Evolutionary conservation across 1,140 invertebrate genomes (phyloP).

Genomic region (Penaeus indicus): DNA sequence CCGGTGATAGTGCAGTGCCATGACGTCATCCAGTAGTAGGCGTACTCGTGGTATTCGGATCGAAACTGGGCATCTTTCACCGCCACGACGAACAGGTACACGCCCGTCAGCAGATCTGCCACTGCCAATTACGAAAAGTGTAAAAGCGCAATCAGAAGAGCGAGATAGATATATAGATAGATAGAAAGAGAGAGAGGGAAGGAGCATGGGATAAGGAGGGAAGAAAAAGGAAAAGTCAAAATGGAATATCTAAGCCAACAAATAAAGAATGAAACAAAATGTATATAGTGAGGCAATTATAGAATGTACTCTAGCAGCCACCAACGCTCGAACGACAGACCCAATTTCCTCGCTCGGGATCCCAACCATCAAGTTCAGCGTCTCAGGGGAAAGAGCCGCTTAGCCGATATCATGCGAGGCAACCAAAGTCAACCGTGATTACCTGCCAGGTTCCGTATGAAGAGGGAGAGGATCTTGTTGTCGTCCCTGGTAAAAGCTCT

Average conservation of each 20-base stretch:
- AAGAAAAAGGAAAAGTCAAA: too few relatives aligned
- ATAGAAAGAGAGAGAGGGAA: neutral
- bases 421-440: neutral
- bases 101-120: constrained; percentile 44
- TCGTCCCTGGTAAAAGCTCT: constrained; percentile 43
- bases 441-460: constrained; percentile 55
- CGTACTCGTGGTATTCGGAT: constrained; percentile 33
- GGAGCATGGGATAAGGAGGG: neutral
- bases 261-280: too few relatives aligned
- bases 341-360: too few relatives aligned
- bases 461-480: constrained; percentile 56
- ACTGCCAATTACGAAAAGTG: neutral
- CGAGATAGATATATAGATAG: neutral
- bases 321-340: too few relatives aligned
- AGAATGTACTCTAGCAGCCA: too few relatives aligned
- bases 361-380: too few relatives aligned
- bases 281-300: too few relatives aligned
- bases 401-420: too few relatives aligned
- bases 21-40: constrained; percentile 47
- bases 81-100: constrained; percentile 47
- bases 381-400: too few relatives aligned
- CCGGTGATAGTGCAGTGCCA: constrained; percentile 41
- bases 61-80: constrained; percentile 44
- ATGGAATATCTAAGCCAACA: too few relatives aligned
- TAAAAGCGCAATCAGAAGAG: too few relatives aligned